Evolutionary conservation across 2,113 vertebrate genomes (phyloP), one percentile per base, ranked within the genome.

Genomic region (Coreoperca whiteheadi): DNA sequence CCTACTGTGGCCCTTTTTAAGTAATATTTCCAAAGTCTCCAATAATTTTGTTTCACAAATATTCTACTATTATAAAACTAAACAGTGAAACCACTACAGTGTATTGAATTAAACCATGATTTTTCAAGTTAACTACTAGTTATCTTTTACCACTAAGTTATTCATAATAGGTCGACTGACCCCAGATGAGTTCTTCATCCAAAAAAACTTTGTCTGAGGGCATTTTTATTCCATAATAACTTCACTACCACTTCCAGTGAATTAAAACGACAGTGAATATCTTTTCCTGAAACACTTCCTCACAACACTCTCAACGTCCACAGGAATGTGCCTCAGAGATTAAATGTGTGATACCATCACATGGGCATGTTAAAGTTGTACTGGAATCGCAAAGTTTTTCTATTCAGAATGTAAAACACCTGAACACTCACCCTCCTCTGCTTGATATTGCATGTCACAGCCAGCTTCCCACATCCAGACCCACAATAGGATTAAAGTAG

Each of bases 341-440:
- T 28, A 25, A 21, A 64, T 39, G 21, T 3, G 48, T 30, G 21
- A 30, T 15, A 30, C 30, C 46, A 12, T 8, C 46, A 12, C 20
- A 37, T n/a, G 12, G 61, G 18, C 37, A 59, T 32, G 20, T 74
- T 10, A 6, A 51, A 51, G 15, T 64, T 37, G 10, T 6, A 50
- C 15, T 1, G 2, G 21, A 61, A 51, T 8, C 25, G 5, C 6
- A 59, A 4, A 23, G 14, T n/a, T 56, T 1, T 39, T 34, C 32
- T 5, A 23, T 53, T 41, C 30, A 37, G 2, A 74, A 15, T 23
- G 4, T 20, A 12, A 43, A 41, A 30, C 32, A 50, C 20, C 25
- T 64, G 39, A 63, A 15, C n/a, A 83, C 89, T 84, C 76, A 92
- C 91, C 91, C 41, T 93, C 90, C 32, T 83, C 76, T 12, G 84